These are phyloP conservation scores for Strigamia transsilvanica DNA, from an alignment of 2,888 invertebrate species.

Conservation along the genomic window DNA sequence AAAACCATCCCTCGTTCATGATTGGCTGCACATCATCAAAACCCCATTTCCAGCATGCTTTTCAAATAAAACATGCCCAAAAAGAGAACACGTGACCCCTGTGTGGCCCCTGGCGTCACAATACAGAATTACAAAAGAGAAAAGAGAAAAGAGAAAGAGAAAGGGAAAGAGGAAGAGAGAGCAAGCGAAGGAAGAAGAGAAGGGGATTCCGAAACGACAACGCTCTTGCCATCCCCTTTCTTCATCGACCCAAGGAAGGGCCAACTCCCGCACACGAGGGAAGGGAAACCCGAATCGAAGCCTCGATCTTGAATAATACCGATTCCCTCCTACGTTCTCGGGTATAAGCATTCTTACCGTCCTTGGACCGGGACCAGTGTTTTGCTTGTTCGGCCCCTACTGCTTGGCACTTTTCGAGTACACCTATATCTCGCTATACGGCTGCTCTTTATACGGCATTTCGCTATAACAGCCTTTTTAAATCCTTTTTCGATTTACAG, in stretches of 20 bases:
- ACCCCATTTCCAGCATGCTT: background rate
- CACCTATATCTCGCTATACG: no score
- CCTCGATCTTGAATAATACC: constrained; percentile 11
- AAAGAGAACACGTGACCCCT: constrained; percentile 17
- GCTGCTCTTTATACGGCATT: no score
- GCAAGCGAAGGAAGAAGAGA: constrained; percentile 11
- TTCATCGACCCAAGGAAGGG: constrained; percentile 31
- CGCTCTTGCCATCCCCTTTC: constrained; percentile 18
- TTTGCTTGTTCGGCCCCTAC: no score
- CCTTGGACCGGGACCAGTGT: no score
- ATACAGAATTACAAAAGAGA: constrained; percentile 35
- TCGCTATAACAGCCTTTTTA: no score
- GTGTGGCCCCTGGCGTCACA: constrained; percentile 10
- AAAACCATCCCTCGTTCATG: background rate
- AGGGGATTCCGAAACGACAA: constrained; percentile 5
- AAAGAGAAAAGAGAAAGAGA: background rate
- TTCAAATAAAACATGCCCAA: background rate
- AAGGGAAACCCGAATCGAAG: constrained; percentile 2
- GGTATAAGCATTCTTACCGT: background rate
- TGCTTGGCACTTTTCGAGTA: no score
- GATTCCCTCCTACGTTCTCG: background rate
- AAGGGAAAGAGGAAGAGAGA: background rate
- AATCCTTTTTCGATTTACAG: no score
- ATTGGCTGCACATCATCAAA: background rate
- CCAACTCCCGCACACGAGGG: constrained; percentile 2